Percentiles rank a stretch among this genome's conserved stretches.
Conservation (phyloP, 1,140 invertebrate species). For the Mercenaria mercenaria region DNA sequence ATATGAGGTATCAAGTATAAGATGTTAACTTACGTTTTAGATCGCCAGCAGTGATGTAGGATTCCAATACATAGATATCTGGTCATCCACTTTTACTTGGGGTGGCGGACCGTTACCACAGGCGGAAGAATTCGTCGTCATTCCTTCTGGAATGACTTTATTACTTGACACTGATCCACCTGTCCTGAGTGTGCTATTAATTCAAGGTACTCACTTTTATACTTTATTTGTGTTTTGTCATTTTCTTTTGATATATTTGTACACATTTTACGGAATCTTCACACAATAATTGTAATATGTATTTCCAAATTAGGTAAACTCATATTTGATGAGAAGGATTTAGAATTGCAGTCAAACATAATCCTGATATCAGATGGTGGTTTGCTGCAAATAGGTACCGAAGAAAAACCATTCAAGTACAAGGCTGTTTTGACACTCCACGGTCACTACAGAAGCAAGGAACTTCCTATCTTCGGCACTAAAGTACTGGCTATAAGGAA, state of each 20-base stretch:
- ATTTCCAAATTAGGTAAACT: constrained; percentile 72
- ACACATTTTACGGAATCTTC: no score
- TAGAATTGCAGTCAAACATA: constrained; percentile 80
- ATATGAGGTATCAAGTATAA: no score
- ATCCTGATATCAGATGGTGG: constrained; percentile 82
- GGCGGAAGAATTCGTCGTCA: constrained; percentile 82
- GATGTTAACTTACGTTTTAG: no score
- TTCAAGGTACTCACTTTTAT: constrained; percentile 64
- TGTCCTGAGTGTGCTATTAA: constrained; percentile 71
- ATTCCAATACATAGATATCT: constrained; percentile 49
- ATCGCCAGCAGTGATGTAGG: no score
- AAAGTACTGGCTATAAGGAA: constrained; percentile 82
- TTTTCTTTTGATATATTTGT: no score
- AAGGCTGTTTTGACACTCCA: constrained; percentile 80
- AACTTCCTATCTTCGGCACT: constrained; percentile 82
- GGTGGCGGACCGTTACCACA: constrained; percentile 67
- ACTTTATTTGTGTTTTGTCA: no score
- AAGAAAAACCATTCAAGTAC: constrained; percentile 78
- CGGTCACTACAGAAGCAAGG: constrained; percentile 75
- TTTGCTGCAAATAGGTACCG: constrained; percentile 82
- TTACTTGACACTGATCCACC: constrained; percentile 80
- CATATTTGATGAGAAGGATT: constrained; percentile 80
- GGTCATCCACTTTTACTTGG: constrained; percentile 56
- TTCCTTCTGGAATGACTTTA: constrained; percentile 77
- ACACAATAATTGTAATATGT: not conserved